phyloP scores from a whole-genome alignment of 2,888 invertebrate species.

The Muschampia plurimacula region DNA sequence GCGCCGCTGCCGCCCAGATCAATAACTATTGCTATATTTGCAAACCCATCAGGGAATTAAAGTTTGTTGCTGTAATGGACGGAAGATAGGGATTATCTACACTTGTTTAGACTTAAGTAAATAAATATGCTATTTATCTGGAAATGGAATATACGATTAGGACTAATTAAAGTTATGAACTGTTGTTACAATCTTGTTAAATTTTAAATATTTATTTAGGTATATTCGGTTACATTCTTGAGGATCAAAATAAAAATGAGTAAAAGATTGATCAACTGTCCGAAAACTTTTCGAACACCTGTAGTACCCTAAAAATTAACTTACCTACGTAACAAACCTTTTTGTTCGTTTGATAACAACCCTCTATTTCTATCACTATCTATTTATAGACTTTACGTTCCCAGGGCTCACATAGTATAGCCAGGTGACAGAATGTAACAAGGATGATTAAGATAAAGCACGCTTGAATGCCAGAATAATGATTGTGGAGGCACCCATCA shows the following conservation, averaged over 20 bases:
- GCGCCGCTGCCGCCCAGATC: constrained; percentile 64
- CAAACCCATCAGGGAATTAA: constrained; percentile 61
- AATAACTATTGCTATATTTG: constrained; percentile 54
- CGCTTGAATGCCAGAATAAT: constrained; percentile 59
- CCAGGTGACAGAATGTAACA: constrained; percentile 35
- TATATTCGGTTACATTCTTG: too few relatives aligned
- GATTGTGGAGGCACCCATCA: constrained; percentile 55
- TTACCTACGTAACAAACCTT: not conserved
- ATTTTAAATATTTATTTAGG: too few relatives aligned
- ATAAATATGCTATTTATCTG: too few relatives aligned
- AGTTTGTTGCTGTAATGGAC: constrained; percentile 53
- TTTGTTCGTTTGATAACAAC: constrained; percentile 19
- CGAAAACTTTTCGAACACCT: not conserved
- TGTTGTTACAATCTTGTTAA: too few relatives aligned
- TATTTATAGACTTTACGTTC: constrained; percentile 25
- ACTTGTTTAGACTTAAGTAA: not conserved
- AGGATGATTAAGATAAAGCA: constrained; percentile 54
- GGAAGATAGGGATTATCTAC: not conserved
- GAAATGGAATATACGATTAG: too few relatives aligned
- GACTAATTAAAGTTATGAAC: too few relatives aligned
- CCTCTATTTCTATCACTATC: constrained; percentile 1
- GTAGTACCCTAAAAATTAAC: not conserved
- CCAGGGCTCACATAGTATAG: constrained; percentile 15
- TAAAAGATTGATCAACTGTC: not conserved
- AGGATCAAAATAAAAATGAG: not conserved